Base-by-base conservation (phyloP, 2,113 vertebrate genomes). In the Crotalus tigris region DNA sequence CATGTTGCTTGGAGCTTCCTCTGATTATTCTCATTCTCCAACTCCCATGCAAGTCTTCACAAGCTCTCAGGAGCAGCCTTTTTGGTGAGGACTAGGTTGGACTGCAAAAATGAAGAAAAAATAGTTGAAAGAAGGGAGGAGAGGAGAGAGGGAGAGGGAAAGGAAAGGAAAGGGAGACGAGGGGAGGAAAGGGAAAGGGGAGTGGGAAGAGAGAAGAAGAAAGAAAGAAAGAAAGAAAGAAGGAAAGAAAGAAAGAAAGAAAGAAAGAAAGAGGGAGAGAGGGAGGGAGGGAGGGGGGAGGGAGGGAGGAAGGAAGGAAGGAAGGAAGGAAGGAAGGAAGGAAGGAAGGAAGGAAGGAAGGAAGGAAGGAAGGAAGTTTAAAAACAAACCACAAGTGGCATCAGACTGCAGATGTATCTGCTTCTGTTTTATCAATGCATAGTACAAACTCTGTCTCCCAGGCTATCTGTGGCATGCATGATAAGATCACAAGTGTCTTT, bases 371-470 rank as follows among this genome's bases (percentile, higher is more conserved):
- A 64, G 59, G 1, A 29, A 11, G 59, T 33, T 93, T 3, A 64
- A 94, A 87, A 88, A 90, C 94, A 91, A 94, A 93, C 75, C 95
- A 94, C 91, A 95, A 93, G 87, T 51, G 90, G 93, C 95, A 95
- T 61, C 92, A 92, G 64, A 93, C 93, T 87, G 2, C n/a, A 91
- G 91, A 93, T 85, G 1, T 92, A 1, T 86, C 51, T 95, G 12
- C 91, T 93, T 89, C 91, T 94, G 29, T 92, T 81, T 81, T 95
- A 91, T 92, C 93, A 69, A 64, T n/a, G 94, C 89, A 61, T 94
- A 46, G 9, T 39, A 69, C 58, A 91, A 94, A 91, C 87, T 4
- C 94, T 93, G 95, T 93, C 91, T 95, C 94, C 93, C 94, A 95
- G 96, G 94, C 94, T 8, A 1, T 24, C 96, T 29, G 64, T 85